Evolutionary conservation across 1,140 invertebrate species (phyloP).

Genomic region (Choristoneura fumiferana): DNA sequence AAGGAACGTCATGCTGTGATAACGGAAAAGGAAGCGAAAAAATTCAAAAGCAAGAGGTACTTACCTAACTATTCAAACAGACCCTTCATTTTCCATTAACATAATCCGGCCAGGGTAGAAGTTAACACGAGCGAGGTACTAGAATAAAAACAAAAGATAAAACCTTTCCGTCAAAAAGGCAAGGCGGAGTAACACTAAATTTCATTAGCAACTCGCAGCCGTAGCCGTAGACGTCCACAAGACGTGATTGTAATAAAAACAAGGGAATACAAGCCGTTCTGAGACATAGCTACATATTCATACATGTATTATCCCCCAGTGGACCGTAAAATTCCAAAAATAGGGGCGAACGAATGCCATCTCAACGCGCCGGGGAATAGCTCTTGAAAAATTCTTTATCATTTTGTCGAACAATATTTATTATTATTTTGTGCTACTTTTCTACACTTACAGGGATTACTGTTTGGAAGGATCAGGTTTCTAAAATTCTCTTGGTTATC

Average conservation of each 20-base stretch:
- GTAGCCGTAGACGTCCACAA: conserved; percentile 1
- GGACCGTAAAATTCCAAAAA: background rate
- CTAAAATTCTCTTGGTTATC: too few species aligned
- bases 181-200: conserved; percentile 3
- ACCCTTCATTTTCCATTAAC: background rate
- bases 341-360: background rate
- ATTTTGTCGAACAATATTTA: background rate
- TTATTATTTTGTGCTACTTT: too few species aligned
- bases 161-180: conserved; percentile 1
- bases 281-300: background rate
- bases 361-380: background rate
- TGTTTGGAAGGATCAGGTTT: too few species aligned
- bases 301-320: background rate
- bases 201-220: conserved; percentile 1
- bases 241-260: conserved; percentile 6
- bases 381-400: background rate
- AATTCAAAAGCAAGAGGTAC: background rate
- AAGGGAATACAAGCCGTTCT: background rate
- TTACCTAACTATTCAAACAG: background rate
- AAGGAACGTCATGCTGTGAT: too few species aligned
- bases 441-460: too few species aligned
- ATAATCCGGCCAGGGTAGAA: background rate
- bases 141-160: conserved; percentile 7
- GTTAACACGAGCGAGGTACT: background rate
- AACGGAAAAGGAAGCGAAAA: too few species aligned